These are phyloP conservation scores for Cepaea nemoralis DNA, from an alignment of 1,140 invertebrate genomes.

Conservation along the genomic window DNA sequence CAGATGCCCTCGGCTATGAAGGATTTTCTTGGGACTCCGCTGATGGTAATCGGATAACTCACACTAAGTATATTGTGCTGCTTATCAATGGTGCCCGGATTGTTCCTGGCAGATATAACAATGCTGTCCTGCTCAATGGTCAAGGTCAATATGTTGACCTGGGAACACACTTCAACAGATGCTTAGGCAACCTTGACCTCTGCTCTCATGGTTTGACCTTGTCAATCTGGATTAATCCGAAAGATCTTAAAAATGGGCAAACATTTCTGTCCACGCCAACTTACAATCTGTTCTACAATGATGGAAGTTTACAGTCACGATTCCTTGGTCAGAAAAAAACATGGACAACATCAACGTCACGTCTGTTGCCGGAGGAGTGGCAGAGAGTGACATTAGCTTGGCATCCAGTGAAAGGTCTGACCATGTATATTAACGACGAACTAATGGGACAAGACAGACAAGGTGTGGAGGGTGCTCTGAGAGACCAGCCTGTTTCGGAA, in stretches of 20 bases:
- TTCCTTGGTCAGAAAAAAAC: conserved; percentile 52
- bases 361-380: conserved; percentile 58
- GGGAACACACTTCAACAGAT: conserved; percentile 59
- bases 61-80: conserved; percentile 59
- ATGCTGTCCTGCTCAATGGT: conserved; percentile 59
- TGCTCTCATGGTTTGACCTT: conserved; percentile 69
- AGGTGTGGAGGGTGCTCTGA: conserved; percentile 42
- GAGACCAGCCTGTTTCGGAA: conserved; percentile 49
- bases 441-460: conserved; percentile 41
- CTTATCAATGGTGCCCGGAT: conserved; percentile 63
- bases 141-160: conserved; percentile 65
- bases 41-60: conserved; percentile 47
- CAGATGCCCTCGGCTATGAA: conserved; percentile 65
- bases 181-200: conserved; percentile 65
- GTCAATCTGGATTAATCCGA: conserved; percentile 63
- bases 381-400: conserved; percentile 68
- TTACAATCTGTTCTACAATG: conserved; percentile 64
- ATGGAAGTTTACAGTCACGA: conserved; percentile 59
- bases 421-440: conserved; percentile 60
- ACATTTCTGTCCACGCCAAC: conserved; percentile 66
- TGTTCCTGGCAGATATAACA: conserved; percentile 57
- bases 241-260: conserved; percentile 51
- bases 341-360: conserved; percentile 60
- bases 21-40: conserved; percentile 66
- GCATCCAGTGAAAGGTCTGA: conserved; percentile 62